Conservation (phyloP, 2,797 vertebrate genomes). For the Falco novaeseelandiae region DNA sequence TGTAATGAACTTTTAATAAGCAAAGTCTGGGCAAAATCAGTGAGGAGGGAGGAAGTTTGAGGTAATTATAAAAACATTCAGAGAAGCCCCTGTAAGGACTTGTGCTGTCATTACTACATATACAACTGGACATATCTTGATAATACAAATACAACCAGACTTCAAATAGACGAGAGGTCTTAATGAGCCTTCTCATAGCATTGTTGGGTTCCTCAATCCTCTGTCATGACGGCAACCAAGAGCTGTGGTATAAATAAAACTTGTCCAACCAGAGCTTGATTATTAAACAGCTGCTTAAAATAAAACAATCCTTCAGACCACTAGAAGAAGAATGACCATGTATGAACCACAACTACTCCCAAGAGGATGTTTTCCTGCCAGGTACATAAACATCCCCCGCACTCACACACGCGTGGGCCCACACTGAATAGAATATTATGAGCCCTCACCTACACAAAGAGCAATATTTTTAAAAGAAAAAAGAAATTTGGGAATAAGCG, state of each 20-base stretch:
- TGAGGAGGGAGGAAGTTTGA: accelerated
- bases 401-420: not conserved
- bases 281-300: constrained; percentile 1
- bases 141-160: not conserved
- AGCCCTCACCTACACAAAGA: not conserved
- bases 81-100: not conserved
- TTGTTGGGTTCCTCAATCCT: not conserved
- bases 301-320: not conserved
- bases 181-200: not conserved
- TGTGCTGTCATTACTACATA: not conserved
- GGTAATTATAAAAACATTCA: not conserved
- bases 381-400: not conserved
- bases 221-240: accelerated
- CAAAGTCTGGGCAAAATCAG: accelerated
- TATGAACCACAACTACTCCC: not conserved
- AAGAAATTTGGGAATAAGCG: not conserved
- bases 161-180: not conserved
- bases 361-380: constrained; percentile 5
- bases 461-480: not conserved
- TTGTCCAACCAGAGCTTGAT: not conserved
- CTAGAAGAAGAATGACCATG: not conserved
- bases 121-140: not conserved
- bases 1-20: not conserved
- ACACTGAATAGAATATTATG: not conserved
- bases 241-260: not conserved